Percentiles rank a stretch among this genome's conserved stretches.
phyloP scores from a whole-genome alignment of 2,797 vertebrate species.

The Pseudopleuronectes americanus region DNA sequence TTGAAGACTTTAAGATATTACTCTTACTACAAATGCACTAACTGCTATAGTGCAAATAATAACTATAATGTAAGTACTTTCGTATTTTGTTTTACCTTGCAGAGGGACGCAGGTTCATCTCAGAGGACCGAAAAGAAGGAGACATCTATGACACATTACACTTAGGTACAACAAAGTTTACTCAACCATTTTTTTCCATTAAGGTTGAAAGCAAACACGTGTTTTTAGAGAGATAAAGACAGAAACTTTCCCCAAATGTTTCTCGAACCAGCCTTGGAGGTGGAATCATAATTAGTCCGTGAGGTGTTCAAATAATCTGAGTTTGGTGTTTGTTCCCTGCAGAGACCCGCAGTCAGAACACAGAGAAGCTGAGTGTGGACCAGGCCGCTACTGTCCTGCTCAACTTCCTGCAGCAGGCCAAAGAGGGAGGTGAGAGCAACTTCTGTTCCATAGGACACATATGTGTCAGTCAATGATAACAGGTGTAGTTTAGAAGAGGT shows the following conservation, averaged over 20 bases:
- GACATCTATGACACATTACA: conserved; percentile 85
- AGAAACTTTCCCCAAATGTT: background rate
- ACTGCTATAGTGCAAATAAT: background rate
- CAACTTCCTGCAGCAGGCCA: conserved; percentile 84
- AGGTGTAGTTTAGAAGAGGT: background rate
- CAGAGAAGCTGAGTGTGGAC: conserved; percentile 85
- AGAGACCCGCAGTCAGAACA: conserved; percentile 90
- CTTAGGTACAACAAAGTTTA: conserved; percentile 80
- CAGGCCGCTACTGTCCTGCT: conserved; percentile 87
- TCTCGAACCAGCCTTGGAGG: background rate
- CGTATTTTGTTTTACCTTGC: conserved; percentile 28
- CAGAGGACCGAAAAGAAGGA: conserved; percentile 89
- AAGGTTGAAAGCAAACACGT: background rate
- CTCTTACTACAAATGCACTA: too few species aligned
- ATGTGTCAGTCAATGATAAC: background rate
- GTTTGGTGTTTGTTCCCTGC: conserved; percentile 40
- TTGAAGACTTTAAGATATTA: background rate
- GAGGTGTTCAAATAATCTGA: background rate
- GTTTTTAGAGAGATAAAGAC: background rate
- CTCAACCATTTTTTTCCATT: background rate
- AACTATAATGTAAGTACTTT: fast-evolving
- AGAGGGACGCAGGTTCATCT: conserved; percentile 94
- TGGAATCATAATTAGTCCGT: too few species aligned
- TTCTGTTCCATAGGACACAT: background rate
- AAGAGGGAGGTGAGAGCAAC: conserved; percentile 83